Evolutionary conservation across 2,888 invertebrate species (phyloP), one percentile per base, ranked within the genome.

Genomic region (Eudasyphora cyanicolor): DNA sequence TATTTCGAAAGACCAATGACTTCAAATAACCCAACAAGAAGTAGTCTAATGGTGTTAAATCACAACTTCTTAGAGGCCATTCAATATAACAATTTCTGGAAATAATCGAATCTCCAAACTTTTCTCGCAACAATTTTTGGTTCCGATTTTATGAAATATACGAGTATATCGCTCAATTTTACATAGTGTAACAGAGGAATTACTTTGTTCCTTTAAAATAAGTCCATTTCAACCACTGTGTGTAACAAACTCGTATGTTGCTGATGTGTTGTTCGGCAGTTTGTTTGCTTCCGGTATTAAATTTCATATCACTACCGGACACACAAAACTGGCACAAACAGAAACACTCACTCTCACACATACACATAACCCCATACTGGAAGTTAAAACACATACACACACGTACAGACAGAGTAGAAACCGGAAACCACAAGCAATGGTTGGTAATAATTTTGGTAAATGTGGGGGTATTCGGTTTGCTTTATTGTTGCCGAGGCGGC

Each of bases 301-400:
- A 73, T 73, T 78, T 78, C 71, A 62, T 78, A 64, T 35, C 35
- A 42, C 42, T 14, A 24, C 38, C 67, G 42, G 67, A 42, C 67
- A 67, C 38, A 24, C 21, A 38, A 38, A 67, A 29, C 27, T 60
- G 60, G 60, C 35, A 67, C 35, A 38, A 19, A 38, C 32, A 62
- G 17, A 62, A 5, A 17, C 17, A 35, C 32, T 19, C 38, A 5
- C 19, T 17, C 60, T 35, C 17, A n/a, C 62, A 54, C 5, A 54
- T 10, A 21, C 10, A 57, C 27, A 29, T 32, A 60, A 29, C 29
- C 29, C 19, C 49, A 49, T 19, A 49, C 49, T 19, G 2, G 19
- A 10, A 49, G 17, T n/a, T n/a, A 49, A 49, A 49, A 19, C 49
- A 45, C n/a, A n/a, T n/a, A n/a, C n/a, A n/a, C n/a, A n/a, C 45